Conservation (phyloP, 1,140 invertebrate species). For the Drosophila nigrodunni region DNA sequence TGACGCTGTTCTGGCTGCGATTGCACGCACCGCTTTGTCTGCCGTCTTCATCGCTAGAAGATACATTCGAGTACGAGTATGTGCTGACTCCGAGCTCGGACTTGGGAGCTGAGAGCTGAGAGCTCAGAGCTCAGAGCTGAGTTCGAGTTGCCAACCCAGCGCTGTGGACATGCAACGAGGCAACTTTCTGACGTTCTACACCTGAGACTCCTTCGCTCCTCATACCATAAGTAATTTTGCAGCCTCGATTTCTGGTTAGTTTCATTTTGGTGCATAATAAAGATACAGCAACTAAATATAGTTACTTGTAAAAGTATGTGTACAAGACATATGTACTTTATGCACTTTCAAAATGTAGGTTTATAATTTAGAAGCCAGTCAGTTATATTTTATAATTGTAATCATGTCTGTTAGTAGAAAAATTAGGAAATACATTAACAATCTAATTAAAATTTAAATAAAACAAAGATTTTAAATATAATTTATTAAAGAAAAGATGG, state of each 20-base stretch:
- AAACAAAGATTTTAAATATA: too few species aligned
- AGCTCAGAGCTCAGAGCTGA: neutral
- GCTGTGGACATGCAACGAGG: conserved; percentile 29
- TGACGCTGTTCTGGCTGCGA: conserved; percentile 74
- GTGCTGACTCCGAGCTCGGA: conserved; percentile 11
- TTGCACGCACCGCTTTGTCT: conserved; percentile 80
- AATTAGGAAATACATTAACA: too few species aligned
- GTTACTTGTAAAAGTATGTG: conserved; percentile 12
- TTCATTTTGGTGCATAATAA: conserved; percentile 72
- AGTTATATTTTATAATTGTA: too few species aligned
- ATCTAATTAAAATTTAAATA: too few species aligned
- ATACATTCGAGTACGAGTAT: conserved; percentile 33
- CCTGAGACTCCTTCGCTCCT: neutral
- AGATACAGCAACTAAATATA: conserved; percentile 33
- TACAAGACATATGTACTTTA: neutral
- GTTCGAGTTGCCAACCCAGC: conserved; percentile 17
- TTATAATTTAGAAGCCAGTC: too few species aligned
- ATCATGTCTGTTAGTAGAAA: too few species aligned
- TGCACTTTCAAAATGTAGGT: neutral
- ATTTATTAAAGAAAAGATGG: too few species aligned
- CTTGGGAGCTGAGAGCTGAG: too few species aligned
- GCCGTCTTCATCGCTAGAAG: conserved; percentile 56
- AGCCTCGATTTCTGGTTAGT: conserved; percentile 54
- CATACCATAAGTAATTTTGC: conserved; percentile 63
- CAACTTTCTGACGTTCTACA: conserved; percentile 1